Evolutionary conservation across 2,797 vertebrate species (phyloP).

Genomic region (Calcarius lapponicus): DNA sequence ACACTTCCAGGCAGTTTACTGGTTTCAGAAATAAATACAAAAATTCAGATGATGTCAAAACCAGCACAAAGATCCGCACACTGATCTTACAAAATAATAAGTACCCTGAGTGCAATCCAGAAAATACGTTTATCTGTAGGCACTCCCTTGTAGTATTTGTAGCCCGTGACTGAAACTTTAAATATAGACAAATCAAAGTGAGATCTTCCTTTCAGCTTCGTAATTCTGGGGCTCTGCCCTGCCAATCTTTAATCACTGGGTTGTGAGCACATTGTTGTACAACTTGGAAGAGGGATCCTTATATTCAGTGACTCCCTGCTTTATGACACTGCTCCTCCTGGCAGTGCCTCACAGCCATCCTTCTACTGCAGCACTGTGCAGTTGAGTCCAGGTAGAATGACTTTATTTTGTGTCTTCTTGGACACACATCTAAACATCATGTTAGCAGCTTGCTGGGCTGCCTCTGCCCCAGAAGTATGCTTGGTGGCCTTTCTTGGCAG

Average conservation of each 20-base stretch:
- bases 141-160: not conserved
- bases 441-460: not conserved
- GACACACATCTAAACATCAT: too few species aligned
- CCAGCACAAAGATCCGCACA: accelerated
- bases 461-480: not conserved
- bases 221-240: not conserved
- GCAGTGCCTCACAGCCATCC: not conserved
- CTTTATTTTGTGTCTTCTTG: not conserved
- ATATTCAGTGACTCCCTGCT: not conserved
- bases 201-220: not conserved
- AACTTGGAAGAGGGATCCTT: not conserved
- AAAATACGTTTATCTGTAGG: not conserved
- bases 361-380: accelerated
- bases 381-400: not conserved
- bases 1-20: not conserved
- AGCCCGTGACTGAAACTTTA: not conserved
- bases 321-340: not conserved
- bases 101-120: not conserved
- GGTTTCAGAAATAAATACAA: constrained; percentile 19
- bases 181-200: not conserved
- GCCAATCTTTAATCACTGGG: not conserved
- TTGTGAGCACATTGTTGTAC: not conserved
- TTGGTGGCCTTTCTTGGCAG: not conserved
- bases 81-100: not conserved
- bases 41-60: constrained; percentile 1